A percentile compares a stretch with the other conserved stretches of the same genome.
Evolutionary conservation across 2,797 vertebrate genomes (phyloP).

Genomic region (Argentina silus): DNA sequence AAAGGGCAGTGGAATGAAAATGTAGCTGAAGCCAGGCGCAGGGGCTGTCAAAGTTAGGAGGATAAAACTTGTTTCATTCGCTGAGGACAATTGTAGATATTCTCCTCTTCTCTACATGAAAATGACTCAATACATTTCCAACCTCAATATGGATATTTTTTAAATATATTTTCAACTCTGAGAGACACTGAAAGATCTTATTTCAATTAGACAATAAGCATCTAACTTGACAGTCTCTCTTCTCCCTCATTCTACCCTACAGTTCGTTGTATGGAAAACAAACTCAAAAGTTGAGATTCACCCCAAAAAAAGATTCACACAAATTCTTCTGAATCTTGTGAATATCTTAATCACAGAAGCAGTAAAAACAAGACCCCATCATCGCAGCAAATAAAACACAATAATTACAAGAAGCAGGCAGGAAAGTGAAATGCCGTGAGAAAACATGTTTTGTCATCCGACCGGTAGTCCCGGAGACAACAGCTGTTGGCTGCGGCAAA

Average conservation of each 20-base stretch:
- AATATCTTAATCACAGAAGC: conserved; percentile 99
- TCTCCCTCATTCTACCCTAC: conserved; percentile 41
- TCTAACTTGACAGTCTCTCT: conserved; percentile 47
- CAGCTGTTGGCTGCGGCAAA: conserved; percentile 98
- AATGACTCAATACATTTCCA: conserved; percentile 25
- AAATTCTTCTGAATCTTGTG: conserved; percentile 86
- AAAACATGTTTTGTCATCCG: conserved; percentile 99
- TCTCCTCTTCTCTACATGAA: conserved; percentile 18
- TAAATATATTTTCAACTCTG: conserved; percentile 6
- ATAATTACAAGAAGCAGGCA: conserved; percentile 86
- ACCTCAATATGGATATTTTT: too few relatives aligned
- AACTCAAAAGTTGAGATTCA: conserved; percentile 76
- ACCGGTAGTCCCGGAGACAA: conserved; percentile 99
- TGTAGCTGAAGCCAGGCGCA: conserved; percentile 10
- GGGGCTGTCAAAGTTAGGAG: conserved; percentile 40
- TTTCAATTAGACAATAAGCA: conserved; percentile 49
- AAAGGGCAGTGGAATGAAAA: conserved; percentile 30
- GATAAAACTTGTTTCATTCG: conserved; percentile 38
- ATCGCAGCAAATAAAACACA: conserved; percentile 86
- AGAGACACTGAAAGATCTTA: conserved; percentile 41
- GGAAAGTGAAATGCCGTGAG: conserved; percentile 93
- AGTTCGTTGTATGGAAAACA: conserved; percentile 61
- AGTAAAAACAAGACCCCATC: conserved; percentile 97
- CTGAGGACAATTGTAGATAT: conserved; percentile 9
- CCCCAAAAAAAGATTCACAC: conserved; percentile 65